Evolutionary conservation across 2,888 invertebrate genomes (phyloP), one percentile per base, ranked within the genome.

Genomic region (Rotaria socialis): DNA sequence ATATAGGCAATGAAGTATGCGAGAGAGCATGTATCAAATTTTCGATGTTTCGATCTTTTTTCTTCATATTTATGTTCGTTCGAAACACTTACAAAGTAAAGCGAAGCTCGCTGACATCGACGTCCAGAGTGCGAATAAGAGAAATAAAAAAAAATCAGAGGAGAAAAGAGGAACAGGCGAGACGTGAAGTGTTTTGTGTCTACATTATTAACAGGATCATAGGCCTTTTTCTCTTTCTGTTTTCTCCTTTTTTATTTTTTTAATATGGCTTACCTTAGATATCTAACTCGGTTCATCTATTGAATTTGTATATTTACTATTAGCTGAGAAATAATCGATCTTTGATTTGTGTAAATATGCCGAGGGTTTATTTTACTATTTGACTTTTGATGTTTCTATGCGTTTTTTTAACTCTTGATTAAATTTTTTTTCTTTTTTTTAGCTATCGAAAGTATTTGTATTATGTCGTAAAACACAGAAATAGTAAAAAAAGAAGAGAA

Each of bases 121-220:
- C 67, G 67, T 27, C 67, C 16, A 67, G 35, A 67, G 35, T 67
- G 67, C 35, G 67, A 67, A 41, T 67, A 67, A 27, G 35, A 67
- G 67, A 67, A 67, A 35, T 67, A 67, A 67, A 67, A 67, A 41
- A 60, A 67, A 41, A 35, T 24, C 3, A 41, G 19, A 19, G 35
- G 35, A 67, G 35, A 67, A 67, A 35, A 67, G 35, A 35, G 16
- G 35, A 35, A 67, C 35, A 67, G 67, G 27, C 67, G 16, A 67
- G 67, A 67, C 35, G 67, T 67, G 35, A 67, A 67, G 67, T 67
- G 67, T 67, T 67, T 67, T 67, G 67, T 35, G 67, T 67, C 67
- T 67, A 67, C 41, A 41, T 67, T 67, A 67, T 67, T 67, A 67
- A 67, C 67, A 35, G 35, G 35, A 67, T 67, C 67, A 67, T 67